Evolutionary conservation across 2,797 vertebrate genomes (phyloP).

Genomic region (Tragopan temminckii): DNA sequence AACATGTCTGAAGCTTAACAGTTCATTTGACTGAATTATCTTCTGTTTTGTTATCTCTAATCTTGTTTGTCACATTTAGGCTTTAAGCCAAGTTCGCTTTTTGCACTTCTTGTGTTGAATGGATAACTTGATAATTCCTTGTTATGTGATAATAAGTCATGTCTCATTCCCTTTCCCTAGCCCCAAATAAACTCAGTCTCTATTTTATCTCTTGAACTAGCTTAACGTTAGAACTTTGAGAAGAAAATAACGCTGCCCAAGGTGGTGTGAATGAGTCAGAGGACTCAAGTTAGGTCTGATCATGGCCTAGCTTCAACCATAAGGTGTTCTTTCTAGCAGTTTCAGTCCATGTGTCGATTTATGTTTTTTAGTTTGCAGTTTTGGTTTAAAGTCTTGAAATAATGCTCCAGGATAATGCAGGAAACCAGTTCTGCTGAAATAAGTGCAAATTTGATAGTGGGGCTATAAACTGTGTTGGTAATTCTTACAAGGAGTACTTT

Average conservation of each 20-base stretch:
- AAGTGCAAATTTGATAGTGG: neutral
- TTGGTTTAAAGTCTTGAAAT: neutral
- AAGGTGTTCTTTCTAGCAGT: neutral
- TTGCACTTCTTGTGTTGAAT: neutral
- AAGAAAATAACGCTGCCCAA: neutral
- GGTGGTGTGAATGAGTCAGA: neutral
- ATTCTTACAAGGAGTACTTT: neutral
- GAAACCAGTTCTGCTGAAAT: neutral
- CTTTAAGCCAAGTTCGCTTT: neutral
- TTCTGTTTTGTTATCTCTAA: neutral
- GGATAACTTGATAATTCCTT: neutral
- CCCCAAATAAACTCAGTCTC: neutral
- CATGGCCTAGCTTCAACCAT: neutral
- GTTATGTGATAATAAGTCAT: accelerated
- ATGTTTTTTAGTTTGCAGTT: neutral
- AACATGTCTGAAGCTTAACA: neutral
- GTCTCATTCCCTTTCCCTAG: neutral
- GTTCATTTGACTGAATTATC: neutral
- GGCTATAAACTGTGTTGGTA: neutral
- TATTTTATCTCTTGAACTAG: neutral
- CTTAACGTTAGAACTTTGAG: neutral
- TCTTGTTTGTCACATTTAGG: neutral
- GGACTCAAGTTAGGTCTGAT: neutral
- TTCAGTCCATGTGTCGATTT: neutral
- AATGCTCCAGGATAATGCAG: neutral